phyloP scores from a whole-genome alignment of 2,113 vertebrate species.

The Syrmaticus mikado region DNA sequence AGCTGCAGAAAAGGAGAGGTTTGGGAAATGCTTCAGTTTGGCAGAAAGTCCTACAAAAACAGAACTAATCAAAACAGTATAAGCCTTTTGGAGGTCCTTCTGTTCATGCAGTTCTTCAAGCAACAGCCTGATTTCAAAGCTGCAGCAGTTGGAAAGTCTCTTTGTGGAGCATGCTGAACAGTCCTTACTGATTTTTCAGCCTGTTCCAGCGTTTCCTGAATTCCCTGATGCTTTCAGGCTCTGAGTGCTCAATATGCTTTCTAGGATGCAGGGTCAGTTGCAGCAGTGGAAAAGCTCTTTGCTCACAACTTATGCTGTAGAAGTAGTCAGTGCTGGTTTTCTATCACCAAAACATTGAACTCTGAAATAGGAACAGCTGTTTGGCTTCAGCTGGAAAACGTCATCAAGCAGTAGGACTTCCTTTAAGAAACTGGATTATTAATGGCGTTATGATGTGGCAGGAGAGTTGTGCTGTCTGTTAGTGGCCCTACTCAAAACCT shows the following conservation, averaged over 20 bases:
- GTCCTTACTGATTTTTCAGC: background rate
- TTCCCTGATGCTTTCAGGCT: background rate
- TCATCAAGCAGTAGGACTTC: background rate
- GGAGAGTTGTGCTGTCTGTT: background rate
- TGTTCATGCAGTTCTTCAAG: background rate
- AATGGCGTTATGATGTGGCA: fast-evolving
- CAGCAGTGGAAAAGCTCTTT: background rate
- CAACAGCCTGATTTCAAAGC: background rate
- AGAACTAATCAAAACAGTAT: background rate
- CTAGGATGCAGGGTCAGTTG: fast-evolving
- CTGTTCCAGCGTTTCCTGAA: background rate
- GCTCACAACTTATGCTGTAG: background rate
- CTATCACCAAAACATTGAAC: background rate
- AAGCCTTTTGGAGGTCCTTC: background rate
- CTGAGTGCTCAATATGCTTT: background rate
- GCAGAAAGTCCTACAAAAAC: background rate
- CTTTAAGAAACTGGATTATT: background rate
- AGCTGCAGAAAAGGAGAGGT: background rate
- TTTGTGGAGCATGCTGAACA: background rate
- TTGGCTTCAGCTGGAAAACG: background rate
- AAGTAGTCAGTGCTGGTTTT: background rate
- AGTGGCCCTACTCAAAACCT: background rate
- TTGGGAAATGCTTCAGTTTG: background rate
- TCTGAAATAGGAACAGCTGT: background rate
- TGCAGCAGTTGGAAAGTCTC: background rate